A percentile compares a stretch with the other conserved stretches of the same genome.
These are phyloP conservation scores for Alligator sinensis DNA, from an alignment of 2,113 vertebrate genomes.

Conservation along the genomic window DNA sequence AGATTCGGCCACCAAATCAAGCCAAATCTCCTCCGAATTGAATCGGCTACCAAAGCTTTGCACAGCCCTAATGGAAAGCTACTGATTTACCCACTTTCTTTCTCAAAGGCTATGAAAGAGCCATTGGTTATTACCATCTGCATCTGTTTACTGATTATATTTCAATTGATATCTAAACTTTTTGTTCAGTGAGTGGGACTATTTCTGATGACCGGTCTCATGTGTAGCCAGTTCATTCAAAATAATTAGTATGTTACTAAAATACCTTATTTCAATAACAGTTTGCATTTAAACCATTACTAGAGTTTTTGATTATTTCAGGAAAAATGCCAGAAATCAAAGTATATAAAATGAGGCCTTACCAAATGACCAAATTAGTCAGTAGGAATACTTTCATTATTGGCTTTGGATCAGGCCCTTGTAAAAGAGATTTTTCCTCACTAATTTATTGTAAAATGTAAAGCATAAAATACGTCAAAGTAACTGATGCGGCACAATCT, in stretches of 20 bases:
- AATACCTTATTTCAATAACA: neutral
- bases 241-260: neutral
- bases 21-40: no score
- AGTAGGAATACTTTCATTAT: neutral
- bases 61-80: neutral
- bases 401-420: neutral
- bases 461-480: neutral
- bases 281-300: neutral
- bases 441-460: neutral
- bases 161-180: neutral
- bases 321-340: neutral
- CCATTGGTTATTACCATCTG: neutral
- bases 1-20: no score
- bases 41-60: no score
- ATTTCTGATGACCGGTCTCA: neutral
- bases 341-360: neutral
- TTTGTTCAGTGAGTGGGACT: neutral
- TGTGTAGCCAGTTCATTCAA: neutral
- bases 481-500: neutral
- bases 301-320: slow-evolving; percentile 13
- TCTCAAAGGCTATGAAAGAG: neutral
- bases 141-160: neutral
- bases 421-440: neutral
- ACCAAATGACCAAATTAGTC: neutral
- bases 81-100: neutral